These are phyloP conservation scores for Trematocara unimaculatum DNA, from an alignment of 2,113 vertebrate genomes.

Conservation along the genomic window DNA sequence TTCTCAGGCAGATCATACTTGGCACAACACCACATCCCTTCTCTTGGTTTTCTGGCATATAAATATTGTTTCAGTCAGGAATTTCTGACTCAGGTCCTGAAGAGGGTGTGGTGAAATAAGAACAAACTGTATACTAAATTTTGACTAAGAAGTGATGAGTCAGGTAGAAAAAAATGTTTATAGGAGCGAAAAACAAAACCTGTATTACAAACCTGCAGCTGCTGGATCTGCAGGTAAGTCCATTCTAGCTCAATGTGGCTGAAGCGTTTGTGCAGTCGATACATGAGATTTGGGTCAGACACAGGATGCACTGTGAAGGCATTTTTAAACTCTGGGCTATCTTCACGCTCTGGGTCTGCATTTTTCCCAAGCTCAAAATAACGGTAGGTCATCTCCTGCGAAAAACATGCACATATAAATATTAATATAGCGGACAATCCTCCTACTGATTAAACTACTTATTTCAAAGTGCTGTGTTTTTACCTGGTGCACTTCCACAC, in stretches of 20 bases:
- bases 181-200: not conserved
- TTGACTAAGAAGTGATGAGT: not conserved
- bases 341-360: constrained; percentile 84
- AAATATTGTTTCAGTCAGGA: constrained; percentile 6
- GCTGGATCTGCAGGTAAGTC: constrained; percentile 87
- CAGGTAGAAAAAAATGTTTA: not conserved
- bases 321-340: constrained; percentile 78
- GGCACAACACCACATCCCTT: not conserved
- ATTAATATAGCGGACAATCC: not conserved
- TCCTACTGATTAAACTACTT: not conserved
- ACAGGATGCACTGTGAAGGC: constrained; percentile 88
- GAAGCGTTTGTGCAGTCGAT: constrained; percentile 89
- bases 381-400: constrained; percentile 84
- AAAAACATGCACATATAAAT: not conserved
- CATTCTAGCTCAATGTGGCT: constrained; percentile 86
- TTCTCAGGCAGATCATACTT: not conserved
- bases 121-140: not conserved
- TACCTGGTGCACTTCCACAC: constrained; percentile 89
- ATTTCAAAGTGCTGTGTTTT: not conserved
- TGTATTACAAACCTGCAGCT: constrained; percentile 82
- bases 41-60: not conserved
- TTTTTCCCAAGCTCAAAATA: constrained; percentile 92
- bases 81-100: not conserved
- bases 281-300: constrained; percentile 87
- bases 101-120: not conserved